Conservation (phyloP, 2,888 invertebrate species). For the Pantelozetes paolii region DNA sequence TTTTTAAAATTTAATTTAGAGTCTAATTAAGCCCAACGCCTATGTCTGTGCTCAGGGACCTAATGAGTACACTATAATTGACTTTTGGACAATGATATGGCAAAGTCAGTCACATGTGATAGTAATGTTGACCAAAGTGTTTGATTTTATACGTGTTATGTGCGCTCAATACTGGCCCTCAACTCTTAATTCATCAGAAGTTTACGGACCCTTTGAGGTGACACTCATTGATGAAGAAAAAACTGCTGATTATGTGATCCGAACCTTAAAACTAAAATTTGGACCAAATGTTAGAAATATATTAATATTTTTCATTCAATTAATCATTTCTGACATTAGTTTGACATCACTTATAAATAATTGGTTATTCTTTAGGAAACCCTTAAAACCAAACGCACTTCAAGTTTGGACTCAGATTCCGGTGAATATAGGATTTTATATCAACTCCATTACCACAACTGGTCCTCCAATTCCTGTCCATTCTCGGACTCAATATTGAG, state of each 20-base stretch:
- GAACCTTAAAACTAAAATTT: conserved; percentile 63
- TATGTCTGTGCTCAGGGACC: conserved; percentile 87
- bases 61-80: conserved; percentile 83
- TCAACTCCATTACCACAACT: conserved; percentile 97
- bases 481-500: conserved; percentile 93
- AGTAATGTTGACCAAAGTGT: conserved; percentile 97
- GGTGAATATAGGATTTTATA: conserved; percentile 73
- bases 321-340: background rate
- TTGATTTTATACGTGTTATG: conserved; percentile 98
- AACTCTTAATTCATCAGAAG: conserved; percentile 71
- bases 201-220: conserved; percentile 85
- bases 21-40: conserved; percentile 64
- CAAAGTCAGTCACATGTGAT: conserved; percentile 78
- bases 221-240: conserved; percentile 82
- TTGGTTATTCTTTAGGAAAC: background rate
- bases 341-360: background rate
- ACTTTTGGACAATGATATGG: conserved; percentile 99
- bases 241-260: conserved; percentile 86
- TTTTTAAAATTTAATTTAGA: conserved; percentile 52
- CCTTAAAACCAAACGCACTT: background rate
- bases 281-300: background rate
- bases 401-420: conserved; percentile 40
- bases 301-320: background rate
- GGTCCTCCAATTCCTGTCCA: conserved; percentile 96
- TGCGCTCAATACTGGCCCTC: conserved; percentile 98